Evolutionary conservation across 2,888 invertebrate genomes (phyloP), one percentile per base, ranked within the genome.

Genomic region (Atherix ibis): DNA sequence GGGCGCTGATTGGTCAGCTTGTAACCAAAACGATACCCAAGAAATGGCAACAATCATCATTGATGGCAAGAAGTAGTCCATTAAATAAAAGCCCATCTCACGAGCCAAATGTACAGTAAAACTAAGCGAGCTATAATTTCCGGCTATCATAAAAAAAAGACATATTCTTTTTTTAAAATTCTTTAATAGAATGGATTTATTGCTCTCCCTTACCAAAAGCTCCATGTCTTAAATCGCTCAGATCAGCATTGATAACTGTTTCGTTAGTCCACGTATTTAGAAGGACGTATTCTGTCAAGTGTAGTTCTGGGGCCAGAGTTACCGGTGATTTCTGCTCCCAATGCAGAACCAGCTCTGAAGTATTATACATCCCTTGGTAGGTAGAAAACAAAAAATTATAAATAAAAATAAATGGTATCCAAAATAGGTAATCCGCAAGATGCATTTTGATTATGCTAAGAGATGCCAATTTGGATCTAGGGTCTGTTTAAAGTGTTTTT

Each of bases 11-110:
- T 84, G 83, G 52, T 85, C 84, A 32, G 84, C 80, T 55, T 85
- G 85, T 37, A 87, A 57, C 85, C 85, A 87, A 54, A 87, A 87
- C 1, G 85, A 81, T 9, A 87, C 84, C 85, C 85, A 87, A 0
- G 85, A 85, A 48, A 82, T 81, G 5, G 77, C 76, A 3, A 87
- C 85, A 47, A 87, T 73, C 52, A 87, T 69, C 66, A 85, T 82
- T 5, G 85, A 85, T 3, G 87, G 87, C 41, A 87, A 70, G 46
- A 83, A 87, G 53, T 84, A 87, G 49, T 87, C 85, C 78, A 87
- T 79, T 41, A 87, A 67, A 54, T 87, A 87, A 54, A 79, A 85
- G 17, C 85, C 85, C 43, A 83, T 80, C 63, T 84, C 83, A 29
- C 84, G 70, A 2, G 76, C 75, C 29, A 87, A 58, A 49, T 78